These are phyloP conservation scores for Panthera leo DNA, from an alignment of 2,113 vertebrate species.

Conservation along the genomic window DNA sequence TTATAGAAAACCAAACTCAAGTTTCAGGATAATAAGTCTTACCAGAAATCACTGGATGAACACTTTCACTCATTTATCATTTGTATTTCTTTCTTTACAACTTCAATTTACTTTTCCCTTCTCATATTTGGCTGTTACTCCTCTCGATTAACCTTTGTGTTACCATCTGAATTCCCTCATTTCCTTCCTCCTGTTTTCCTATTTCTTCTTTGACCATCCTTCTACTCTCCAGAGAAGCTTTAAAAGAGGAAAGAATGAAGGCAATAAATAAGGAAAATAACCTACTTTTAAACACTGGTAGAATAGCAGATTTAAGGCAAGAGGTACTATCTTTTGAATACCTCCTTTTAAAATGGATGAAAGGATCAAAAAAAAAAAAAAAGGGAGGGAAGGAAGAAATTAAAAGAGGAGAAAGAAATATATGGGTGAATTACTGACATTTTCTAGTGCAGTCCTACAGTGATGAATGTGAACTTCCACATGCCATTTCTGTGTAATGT, in stretches of 20 bases:
- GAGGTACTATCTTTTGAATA: background rate
- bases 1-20: constrained; percentile 32
- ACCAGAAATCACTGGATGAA: background rate
- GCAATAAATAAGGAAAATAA: background rate
- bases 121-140: background rate
- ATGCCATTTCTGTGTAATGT: constrained; percentile 48
- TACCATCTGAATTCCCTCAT: background rate
- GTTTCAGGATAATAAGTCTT: constrained; percentile 8
- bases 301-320: background rate
- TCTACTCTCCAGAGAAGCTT: background rate
- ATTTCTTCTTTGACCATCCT: background rate
- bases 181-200: background rate
- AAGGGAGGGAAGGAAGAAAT: background rate
- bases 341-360: background rate
- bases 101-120: background rate
- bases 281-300: background rate
- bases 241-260: background rate
- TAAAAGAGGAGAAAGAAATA: background rate
- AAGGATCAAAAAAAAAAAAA: background rate
- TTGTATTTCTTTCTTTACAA: constrained; percentile 17
- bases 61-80: background rate
- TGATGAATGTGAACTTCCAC: constrained; percentile 52
- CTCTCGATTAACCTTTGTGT: constrained; percentile 37
- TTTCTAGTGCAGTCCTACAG: background rate
- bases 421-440: background rate